Evolutionary conservation across 2,888 invertebrate genomes (phyloP), one percentile per base, ranked within the genome.

Genomic region (Diploptera punctata): DNA sequence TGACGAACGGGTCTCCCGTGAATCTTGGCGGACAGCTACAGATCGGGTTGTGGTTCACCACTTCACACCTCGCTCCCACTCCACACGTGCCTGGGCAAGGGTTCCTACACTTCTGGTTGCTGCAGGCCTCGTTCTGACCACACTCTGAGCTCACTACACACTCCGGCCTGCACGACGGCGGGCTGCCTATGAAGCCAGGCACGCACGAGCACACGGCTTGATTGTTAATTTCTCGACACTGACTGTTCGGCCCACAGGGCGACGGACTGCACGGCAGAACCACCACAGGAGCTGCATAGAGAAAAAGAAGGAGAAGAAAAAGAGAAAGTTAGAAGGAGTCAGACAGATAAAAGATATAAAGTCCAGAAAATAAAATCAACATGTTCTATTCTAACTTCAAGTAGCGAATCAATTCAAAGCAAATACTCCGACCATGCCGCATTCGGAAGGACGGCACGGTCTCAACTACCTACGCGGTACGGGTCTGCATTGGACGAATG

Each of bases 31-130:
- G 85, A 79, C 94, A 94, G 70, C 87, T 88, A 80, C 94, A 94
- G 76, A 92, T 88, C 0, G 94, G 93, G 75, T 90, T 90, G 80
- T 94, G 94, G 78, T 92, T 91, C 52, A 90, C 85, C 2, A 92
- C 91, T 80, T 87, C 87, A 78, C 93, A 93, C 75, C 88, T 86
- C 3, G 93, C 89, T 77, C 89, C 89, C 68, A 86, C 83, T 43
- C 89, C 89, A 77, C 89, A 90, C 2, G 86, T 83, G 43, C 85
- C 87, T 0, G 86, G 84, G 76, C 87, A 87, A 3, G 87, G 87
- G 74, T 86, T 82, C 3, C 81, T 79, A 77, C 87, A 88, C 78
- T 85, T 85, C 76, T 85, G 84, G 74, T 85, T 85, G 44, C 85
- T 81, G 77, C 88, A 88, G 21, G 88, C 87, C 76, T 82, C 79